Evolutionary conservation across 2,888 invertebrate species (phyloP).

Genomic region (Aricia artaxerxes): DNA sequence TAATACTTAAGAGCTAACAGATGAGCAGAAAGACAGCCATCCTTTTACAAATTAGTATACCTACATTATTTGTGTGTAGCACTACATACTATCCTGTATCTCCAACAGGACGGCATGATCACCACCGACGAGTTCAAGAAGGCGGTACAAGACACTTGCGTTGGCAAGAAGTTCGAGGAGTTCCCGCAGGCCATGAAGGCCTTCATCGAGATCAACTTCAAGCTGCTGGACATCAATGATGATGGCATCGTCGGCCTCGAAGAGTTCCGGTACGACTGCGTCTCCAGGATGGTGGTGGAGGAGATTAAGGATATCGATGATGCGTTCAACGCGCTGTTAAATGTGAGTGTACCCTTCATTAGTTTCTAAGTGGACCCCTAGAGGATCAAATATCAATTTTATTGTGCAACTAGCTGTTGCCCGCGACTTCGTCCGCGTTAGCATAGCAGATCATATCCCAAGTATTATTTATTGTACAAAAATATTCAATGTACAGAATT

Average conservation of each 20-base stretch:
- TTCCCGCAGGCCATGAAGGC: conserved; percentile 93
- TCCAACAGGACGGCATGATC: conserved; percentile 87
- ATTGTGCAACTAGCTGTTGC: no score
- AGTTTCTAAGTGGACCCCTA: no score
- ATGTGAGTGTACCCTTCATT: conserved; percentile 76
- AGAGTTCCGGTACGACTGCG: conserved; percentile 91
- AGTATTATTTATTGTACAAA: no score
- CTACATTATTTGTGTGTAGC: no score
- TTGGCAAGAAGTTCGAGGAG: conserved; percentile 87
- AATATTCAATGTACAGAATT: no score
- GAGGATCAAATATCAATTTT: no score
- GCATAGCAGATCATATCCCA: no score
- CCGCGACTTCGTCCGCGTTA: no score
- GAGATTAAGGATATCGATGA: conserved; percentile 88
- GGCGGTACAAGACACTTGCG: conserved; percentile 89
- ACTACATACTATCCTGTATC: no score
- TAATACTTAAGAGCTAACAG: no score
- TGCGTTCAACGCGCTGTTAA: conserved; percentile 87
- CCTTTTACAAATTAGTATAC: no score
- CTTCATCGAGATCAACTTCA: conserved; percentile 91
- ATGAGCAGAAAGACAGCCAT: no score
- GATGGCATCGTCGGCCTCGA: conserved; percentile 90
- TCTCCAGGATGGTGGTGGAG: conserved; percentile 89
- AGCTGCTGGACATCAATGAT: conserved; percentile 88
- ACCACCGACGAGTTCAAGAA: conserved; percentile 89